Evolutionary conservation across 2,797 vertebrate genomes (phyloP).

Genomic region (Myotis planiceps): DNA sequence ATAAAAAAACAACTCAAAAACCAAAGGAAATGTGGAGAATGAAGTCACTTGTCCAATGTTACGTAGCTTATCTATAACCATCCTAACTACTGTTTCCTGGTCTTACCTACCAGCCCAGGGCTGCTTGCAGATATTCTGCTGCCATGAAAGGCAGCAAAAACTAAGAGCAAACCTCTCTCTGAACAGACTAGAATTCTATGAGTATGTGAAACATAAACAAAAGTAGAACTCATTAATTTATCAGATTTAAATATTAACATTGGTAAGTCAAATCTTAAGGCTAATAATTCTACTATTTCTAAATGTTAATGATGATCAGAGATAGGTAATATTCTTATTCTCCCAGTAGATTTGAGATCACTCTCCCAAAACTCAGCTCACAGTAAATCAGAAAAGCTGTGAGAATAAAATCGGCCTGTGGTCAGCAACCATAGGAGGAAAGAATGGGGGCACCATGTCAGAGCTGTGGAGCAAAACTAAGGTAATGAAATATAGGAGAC

Average conservation of each 20-base stretch:
- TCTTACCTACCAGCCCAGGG: not conserved
- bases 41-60: not conserved
- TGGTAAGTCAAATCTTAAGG: not conserved
- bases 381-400: not conserved
- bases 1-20: not conserved
- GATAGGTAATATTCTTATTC: not conserved
- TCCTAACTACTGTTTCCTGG: not conserved
- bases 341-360: not conserved
- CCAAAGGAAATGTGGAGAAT: not conserved
- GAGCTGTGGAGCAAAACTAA: conserved; percentile 17
- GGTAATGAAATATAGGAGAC: not conserved
- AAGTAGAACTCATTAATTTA: not conserved
- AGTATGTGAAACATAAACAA: not conserved
- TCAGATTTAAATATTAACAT: not conserved
- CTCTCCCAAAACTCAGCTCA: not conserved
- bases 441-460: conserved; percentile 1
- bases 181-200: not conserved
- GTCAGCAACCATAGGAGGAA: not conserved
- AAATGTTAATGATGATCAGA: not conserved
- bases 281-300: not conserved
- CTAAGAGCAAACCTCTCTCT: not conserved
- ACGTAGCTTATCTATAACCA: not conserved
- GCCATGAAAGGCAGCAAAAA: not conserved
- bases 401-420: not conserved
- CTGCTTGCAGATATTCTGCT: not conserved